Evolutionary conservation across 2,113 vertebrate species (phyloP), one percentile per base, ranked within the genome.

Genomic region (Albula glossodonta): DNA sequence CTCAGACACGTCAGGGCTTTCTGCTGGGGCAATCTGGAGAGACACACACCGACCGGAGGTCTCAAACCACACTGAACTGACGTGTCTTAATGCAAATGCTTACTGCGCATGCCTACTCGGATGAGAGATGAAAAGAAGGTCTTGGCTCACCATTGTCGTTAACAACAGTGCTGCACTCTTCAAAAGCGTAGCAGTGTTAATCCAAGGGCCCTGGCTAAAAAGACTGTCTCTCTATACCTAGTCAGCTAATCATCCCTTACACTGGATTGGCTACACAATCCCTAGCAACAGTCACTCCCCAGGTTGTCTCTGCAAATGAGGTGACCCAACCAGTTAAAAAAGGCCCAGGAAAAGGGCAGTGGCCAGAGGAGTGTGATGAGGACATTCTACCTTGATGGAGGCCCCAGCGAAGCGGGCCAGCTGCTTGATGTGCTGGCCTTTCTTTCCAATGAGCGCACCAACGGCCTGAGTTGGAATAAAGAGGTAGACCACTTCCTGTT

Each of bases 391-490:
- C 97, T 98, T 99, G 92, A 99, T 99, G 52, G 98, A 99, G 85
- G 98, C 98, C 0, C 97, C 97, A 0, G 98, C 97, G 9, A 98
- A 99, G 87, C 97, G 96, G 7, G 98, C 97, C 81, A 99, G 95
- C 90, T 99, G 97, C 90, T 98, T 99, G 92, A 99, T 99, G 92
- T 99, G 97, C 77, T 98, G 97, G 51, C 98, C 98, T 90, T 99
- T 99, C 94, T 98, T 99, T 78, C 98, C 98, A 0, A 99, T 99
- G 92, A 99, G 96, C 90, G 98, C 98, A 6, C 98, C 98, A 83
- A 99, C 98, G 0, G 98, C 97, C 94, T 98, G 97, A 9, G 97
- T 97, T 1, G 98, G 98, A 95, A 99, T 97, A 94, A 98, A 99
- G 92, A 99, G 94, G 90, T 97, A 97, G 92, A 97, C 97, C 0